phyloP scores from a whole-genome alignment of 2,797 vertebrate species.

The Pseudomugil gertrudae region DNA sequence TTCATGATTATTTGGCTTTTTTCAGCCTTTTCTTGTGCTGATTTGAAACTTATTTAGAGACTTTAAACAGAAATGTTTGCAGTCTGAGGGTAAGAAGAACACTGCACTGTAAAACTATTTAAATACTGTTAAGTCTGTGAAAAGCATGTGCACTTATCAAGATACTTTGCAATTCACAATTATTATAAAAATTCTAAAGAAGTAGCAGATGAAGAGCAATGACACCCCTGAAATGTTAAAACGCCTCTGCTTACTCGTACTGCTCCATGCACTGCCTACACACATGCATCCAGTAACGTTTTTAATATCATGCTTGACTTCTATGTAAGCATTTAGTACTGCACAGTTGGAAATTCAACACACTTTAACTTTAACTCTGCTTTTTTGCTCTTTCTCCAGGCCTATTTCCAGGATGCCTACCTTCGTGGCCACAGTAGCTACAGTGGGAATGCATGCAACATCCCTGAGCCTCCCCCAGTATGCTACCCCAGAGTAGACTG shows the following conservation, averaged over 20 bases:
- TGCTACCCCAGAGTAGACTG: slow-evolving; percentile 92
- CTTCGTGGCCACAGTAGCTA: slow-evolving; percentile 92
- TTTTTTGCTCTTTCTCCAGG: slow-evolving; percentile 80
- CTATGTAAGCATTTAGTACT: slow-evolving; percentile 52
- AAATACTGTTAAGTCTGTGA: background rate
- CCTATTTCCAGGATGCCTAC: slow-evolving; percentile 99
- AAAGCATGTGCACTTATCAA: slow-evolving; percentile 4
- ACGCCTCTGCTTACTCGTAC: slow-evolving; percentile 74
- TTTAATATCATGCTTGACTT: slow-evolving; percentile 68
- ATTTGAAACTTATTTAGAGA: background rate
- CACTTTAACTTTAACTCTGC: slow-evolving; percentile 47
- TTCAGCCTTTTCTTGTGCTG: background rate
- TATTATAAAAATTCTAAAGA: slow-evolving; percentile 61
- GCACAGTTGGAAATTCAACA: slow-evolving; percentile 55
- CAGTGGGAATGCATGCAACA: slow-evolving; percentile 94
- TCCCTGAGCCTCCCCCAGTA: slow-evolving; percentile 92
- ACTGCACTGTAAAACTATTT: background rate
- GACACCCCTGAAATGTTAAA: slow-evolving; percentile 73
- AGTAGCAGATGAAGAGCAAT: slow-evolving; percentile 72
- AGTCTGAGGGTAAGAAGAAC: background rate
- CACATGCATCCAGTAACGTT: slow-evolving; percentile 66
- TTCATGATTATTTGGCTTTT: background rate
- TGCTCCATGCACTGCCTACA: slow-evolving; percentile 75
- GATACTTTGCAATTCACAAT: slow-evolving; percentile 13
- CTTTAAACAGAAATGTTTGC: slow-evolving; percentile 2